Evolutionary conservation across 30 jellyfish, hydroid and myxozoan species (phyloP).

Genomic region (Cassiopea andromeda): DNA sequence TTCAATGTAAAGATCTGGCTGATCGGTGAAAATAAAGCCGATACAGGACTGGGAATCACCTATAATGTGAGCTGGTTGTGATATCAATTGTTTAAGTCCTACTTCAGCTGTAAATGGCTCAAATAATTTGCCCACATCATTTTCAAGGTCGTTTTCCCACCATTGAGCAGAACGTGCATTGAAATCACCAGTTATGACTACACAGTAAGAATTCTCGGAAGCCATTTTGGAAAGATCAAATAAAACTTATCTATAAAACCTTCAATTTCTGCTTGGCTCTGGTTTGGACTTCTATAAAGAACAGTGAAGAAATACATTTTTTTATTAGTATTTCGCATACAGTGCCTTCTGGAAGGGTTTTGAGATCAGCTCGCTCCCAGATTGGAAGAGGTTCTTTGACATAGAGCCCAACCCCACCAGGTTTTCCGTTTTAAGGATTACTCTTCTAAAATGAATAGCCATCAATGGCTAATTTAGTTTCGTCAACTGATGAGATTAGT

Average conservation of each 20-base stretch:
- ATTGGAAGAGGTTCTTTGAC: background rate
- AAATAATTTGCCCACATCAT: background rate
- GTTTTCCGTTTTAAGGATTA: background rate
- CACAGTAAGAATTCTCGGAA: slow-evolving; percentile 5
- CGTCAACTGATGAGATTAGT: background rate
- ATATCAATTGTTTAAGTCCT: slow-evolving; percentile 7
- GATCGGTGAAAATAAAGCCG: slow-evolving; percentile 13
- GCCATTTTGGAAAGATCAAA: slow-evolving; percentile 2
- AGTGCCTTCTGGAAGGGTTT: background rate
- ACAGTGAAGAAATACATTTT: background rate
- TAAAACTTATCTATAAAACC: background rate
- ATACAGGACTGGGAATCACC: slow-evolving; percentile 19
- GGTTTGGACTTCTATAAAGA: background rate
- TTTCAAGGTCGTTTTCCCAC: slow-evolving; percentile 13
- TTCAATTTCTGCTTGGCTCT: background rate
- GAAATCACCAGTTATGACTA: background rate
- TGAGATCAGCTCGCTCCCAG: background rate
- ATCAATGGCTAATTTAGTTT: background rate
- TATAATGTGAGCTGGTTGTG: slow-evolving; percentile 14
- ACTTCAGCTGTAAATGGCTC: slow-evolving; percentile 4
- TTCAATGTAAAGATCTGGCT: slow-evolving; percentile 12
- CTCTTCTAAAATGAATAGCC: background rate
- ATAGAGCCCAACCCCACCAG: background rate
- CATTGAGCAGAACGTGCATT: slow-evolving; percentile 1
- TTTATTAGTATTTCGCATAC: background rate